Conservation (phyloP, 2,113 vertebrate species). For the Andinoacara biseriatus region DNA sequence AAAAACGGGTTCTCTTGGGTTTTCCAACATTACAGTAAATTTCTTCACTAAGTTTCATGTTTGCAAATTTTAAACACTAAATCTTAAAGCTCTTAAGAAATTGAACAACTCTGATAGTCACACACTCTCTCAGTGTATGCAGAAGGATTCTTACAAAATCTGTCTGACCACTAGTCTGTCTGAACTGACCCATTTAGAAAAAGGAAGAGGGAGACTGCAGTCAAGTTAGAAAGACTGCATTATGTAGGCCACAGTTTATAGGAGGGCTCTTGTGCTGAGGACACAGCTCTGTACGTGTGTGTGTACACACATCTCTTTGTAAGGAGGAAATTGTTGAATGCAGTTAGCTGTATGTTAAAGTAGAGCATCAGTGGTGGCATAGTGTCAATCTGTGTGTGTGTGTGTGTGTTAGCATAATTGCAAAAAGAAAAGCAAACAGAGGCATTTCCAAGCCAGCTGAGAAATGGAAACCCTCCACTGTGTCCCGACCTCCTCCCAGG, state of each 20-base stretch:
- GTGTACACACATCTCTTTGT: not conserved
- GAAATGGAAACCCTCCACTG: not conserved
- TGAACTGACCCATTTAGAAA: conserved; percentile 58
- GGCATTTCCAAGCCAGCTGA: too few relatives aligned
- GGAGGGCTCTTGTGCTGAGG: conserved; percentile 14
- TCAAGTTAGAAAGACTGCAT: conserved; percentile 32
- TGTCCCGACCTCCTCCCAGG: not conserved
- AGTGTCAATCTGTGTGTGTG: not conserved
- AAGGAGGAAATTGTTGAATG: conserved; percentile 21
- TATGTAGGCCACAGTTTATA: conserved; percentile 44
- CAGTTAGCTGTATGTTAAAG: conserved; percentile 18
- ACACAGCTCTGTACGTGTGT: not conserved
- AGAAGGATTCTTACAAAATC: conserved; percentile 35
- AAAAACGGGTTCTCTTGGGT: not conserved
- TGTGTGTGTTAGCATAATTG: not conserved
- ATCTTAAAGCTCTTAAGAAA: conserved; percentile 34
- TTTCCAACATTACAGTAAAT: too few relatives aligned
- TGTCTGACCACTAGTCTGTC: conserved; percentile 35
- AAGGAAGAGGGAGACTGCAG: not conserved
- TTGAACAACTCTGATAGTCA: not conserved
- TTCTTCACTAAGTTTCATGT: not conserved
- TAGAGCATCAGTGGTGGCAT: not conserved
- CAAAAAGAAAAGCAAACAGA: not conserved
- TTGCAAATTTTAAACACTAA: not conserved
- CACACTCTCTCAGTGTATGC: not conserved